These are phyloP conservation scores for Cotesia chilonis DNA, from an alignment of 1,140 invertebrate genomes.

Conservation along the genomic window DNA sequence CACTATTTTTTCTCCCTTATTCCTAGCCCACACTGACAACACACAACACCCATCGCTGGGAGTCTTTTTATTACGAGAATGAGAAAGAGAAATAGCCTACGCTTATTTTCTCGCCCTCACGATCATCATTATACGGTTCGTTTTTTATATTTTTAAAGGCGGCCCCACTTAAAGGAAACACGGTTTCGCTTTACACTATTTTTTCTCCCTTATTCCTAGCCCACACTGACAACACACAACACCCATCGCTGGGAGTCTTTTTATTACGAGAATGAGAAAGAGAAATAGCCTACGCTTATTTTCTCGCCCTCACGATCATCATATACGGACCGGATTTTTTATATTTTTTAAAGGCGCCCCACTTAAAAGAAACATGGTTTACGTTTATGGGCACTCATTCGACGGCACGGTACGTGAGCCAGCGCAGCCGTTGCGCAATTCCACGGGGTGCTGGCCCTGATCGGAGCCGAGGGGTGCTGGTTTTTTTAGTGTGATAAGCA, in stretches of 20 bases:
- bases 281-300: constrained; percentile 26
- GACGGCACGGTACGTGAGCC: constrained; percentile 46
- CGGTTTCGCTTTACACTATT: constrained; percentile 53
- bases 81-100: constrained; percentile 33
- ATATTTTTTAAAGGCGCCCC: constrained; percentile 61
- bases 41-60: background rate
- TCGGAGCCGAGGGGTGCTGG: constrained; percentile 32
- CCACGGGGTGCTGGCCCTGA: constrained; percentile 37
- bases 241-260: constrained; percentile 23
- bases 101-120: constrained; percentile 14
- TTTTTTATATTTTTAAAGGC: constrained; percentile 62
- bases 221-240: constrained; percentile 13
- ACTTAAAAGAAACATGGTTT: constrained; percentile 66
- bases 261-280: constrained; percentile 27
- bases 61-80: constrained; percentile 29
- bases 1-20: constrained; percentile 31
- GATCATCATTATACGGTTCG: constrained; percentile 57
- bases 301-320: constrained; percentile 43
- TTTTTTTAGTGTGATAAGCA: constrained; percentile 54
- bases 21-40: constrained; percentile 20
- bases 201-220: constrained; percentile 28
- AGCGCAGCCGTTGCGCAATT: constrained; percentile 50
- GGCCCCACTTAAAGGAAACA: constrained; percentile 65
- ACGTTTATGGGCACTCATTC: constrained; percentile 65
- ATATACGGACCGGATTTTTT: constrained; percentile 58